phyloP scores from a whole-genome alignment of 2,113 vertebrate genomes.

The Dendrocopos noguchii region DNA sequence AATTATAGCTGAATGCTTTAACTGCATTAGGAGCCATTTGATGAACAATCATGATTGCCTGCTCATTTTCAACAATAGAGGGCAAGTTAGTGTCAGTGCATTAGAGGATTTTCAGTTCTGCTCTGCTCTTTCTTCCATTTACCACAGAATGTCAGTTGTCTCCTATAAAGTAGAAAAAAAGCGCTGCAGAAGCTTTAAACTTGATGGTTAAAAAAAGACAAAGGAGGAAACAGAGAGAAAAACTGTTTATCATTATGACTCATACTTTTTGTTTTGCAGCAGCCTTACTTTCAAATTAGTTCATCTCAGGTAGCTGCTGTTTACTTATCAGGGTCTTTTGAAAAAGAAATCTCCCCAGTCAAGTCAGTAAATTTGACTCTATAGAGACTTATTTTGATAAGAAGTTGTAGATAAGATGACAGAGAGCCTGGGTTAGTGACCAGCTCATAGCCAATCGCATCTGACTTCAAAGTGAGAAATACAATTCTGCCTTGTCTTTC shows the following conservation, averaged over 20 bases:
- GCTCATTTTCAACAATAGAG: conserved; percentile 98
- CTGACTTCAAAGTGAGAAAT: background rate
- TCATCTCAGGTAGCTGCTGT: conserved; percentile 61
- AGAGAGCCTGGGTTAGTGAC: background rate
- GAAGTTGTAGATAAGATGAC: background rate
- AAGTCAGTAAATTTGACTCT: background rate
- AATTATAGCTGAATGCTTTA: conserved; percentile 99
- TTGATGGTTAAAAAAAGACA: conserved; percentile 89
- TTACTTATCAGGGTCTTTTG: background rate
- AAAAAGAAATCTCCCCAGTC: conserved; percentile 13
- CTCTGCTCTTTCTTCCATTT: conserved; percentile 91
- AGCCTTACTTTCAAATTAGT: conserved; percentile 72
- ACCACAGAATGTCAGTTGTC: conserved; percentile 97
- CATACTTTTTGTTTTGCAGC: conserved; percentile 46
- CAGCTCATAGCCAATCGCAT: background rate
- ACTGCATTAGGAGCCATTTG: conserved; percentile 99
- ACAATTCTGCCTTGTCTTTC: background rate
- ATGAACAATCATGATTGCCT: conserved; percentile 98
- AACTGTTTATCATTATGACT: conserved; percentile 77
- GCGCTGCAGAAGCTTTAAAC: conserved; percentile 85
- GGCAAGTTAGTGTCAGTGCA: conserved; percentile 97
- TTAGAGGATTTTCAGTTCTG: conserved; percentile 93
- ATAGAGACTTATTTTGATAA: background rate
- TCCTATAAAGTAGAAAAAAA: conserved; percentile 90
- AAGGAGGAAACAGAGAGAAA: conserved; percentile 73